Base-by-base conservation (phyloP, 2,797 vertebrate species). In the Urophycis tenuis region DNA sequence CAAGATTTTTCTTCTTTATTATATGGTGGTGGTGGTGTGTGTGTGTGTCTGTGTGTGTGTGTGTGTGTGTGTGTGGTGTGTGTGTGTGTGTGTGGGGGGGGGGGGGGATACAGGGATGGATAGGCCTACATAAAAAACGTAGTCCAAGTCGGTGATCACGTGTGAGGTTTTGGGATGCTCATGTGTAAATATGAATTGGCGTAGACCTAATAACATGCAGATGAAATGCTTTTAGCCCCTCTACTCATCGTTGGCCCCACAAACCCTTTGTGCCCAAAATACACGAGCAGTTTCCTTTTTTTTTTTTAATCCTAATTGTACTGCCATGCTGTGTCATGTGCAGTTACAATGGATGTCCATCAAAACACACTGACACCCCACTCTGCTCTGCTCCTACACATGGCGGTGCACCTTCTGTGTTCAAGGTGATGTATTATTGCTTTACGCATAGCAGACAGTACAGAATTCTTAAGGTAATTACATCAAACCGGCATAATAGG, bases 401-500 rank as follows among this genome's bases (percentile, higher is more conserved):
- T 29, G 60, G 25, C 74, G 78, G 84, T 85, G 85, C 87, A 73
- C 31, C n/a, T 19, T 49, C 32, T 22, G 12, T 74, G 78, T 77
- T 76, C 0, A 33, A 82, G 78, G 85, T 89, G 90, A 89, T 86
- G 81, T 82, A 80, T 88, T 72, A 34, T 75, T n/a, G 76, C 75
- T 82, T 86, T 87, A 83, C 83, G 84, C 70, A 74, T 80, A 45
- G 73, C 75, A 79, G 81, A 77, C 86, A 79, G 79, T 81, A 80
- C 84, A 76, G 78, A 82, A 85, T 88, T 81, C 88, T 91, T 83
- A 72, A 82, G 78, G 79, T 91, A 91, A 92, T 93, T 91, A 86
- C 91, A 92, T 92, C 88, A 90, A 90, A 89, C 78, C 86, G 77
- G 19, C 81, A 83, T 89, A 91, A 90, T 91, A 77, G 79, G 87